Evolutionary conservation across 2,888 invertebrate species (phyloP).

Genomic region (Asteroscopus sphinx): DNA sequence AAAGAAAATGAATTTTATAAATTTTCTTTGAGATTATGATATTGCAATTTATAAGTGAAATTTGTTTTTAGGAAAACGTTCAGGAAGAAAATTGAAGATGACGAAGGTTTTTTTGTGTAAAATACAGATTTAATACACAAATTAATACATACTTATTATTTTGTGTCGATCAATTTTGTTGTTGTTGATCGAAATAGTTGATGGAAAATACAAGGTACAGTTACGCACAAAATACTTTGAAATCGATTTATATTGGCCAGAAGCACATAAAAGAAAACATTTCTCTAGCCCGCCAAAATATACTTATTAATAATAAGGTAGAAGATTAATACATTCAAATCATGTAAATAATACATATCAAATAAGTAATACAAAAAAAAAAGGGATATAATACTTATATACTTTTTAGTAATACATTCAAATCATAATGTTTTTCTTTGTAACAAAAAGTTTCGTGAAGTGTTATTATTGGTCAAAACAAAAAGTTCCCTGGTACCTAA

Average conservation of each 20-base stretch:
- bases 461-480: background rate
- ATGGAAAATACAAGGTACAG: conserved; percentile 13
- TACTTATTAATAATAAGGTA: too few species aligned
- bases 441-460: conserved; percentile 7
- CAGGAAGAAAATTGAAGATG: conserved; percentile 25
- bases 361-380: too few species aligned
- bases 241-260: too few species aligned
- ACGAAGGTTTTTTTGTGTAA: conserved; percentile 11
- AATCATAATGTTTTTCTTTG: background rate
- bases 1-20: conserved; percentile 34
- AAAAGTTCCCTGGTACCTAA: conserved; percentile 22
- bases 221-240: conserved; percentile 5
- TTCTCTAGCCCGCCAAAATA: too few species aligned
- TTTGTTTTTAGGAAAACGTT: conserved; percentile 11
- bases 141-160: too few species aligned
- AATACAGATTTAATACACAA: background rate
- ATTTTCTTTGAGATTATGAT: conserved; percentile 26
- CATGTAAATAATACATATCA: too few species aligned
- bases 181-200: too few species aligned
- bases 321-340: too few species aligned
- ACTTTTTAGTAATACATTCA: background rate
- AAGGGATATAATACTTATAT: too few species aligned
- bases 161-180: too few species aligned
- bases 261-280: too few species aligned
- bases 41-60: conserved; percentile 33